Base-by-base conservation (phyloP, 2,113 vertebrate genomes). In the Sprattus sprattus region DNA sequence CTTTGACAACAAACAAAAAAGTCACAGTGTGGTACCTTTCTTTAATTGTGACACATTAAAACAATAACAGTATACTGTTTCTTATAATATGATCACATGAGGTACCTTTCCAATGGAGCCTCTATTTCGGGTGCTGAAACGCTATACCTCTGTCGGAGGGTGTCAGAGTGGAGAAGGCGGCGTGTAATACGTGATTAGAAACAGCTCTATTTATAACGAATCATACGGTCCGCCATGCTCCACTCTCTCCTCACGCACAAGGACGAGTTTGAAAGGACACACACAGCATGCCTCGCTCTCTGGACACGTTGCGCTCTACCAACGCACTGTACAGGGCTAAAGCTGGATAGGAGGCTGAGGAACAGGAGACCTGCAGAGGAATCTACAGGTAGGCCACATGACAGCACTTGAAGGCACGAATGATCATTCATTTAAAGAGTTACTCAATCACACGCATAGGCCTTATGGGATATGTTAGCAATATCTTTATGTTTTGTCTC, bases 201-300 rank as follows among this genome's bases (percentile, higher is more conserved):
- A 90, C 60, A 45, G 50, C 90, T 94, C 93, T 95, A 96, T 95
- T 95, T 89, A 94, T 94, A 95, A 92, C 90, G 67, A 89, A 93
- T 93, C 92, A 93, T 92, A 93, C 88, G 89, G 89, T 89, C 89
- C 39, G 91, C 80, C 45, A 28, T 28, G 16, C 84, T 28, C 4
- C 81, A 81, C 81, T 81, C 6, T 81, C 85, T 81, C 85, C 89
- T 87, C 81, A 82, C 85, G 85, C 10, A 45, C 57, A 85, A 89
- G 88, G 88, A 87, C 89, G 60, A 81, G 86, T 88, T 88, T 87
- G 86, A 87, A 82, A 89, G 88, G 90, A 90, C 88, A 83, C 81
- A 28, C 64, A 28, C 78, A 84, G 39, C 89, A 85, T 88, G 88
- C 85, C 87, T 84, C 87, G 45, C 28, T 15, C 25, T 32, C 28